Percentiles rank a stretch among this genome's conserved stretches.
Evolutionary conservation across 2,797 vertebrate species (phyloP).

Genomic region (Diglossa cyanea): DNA sequence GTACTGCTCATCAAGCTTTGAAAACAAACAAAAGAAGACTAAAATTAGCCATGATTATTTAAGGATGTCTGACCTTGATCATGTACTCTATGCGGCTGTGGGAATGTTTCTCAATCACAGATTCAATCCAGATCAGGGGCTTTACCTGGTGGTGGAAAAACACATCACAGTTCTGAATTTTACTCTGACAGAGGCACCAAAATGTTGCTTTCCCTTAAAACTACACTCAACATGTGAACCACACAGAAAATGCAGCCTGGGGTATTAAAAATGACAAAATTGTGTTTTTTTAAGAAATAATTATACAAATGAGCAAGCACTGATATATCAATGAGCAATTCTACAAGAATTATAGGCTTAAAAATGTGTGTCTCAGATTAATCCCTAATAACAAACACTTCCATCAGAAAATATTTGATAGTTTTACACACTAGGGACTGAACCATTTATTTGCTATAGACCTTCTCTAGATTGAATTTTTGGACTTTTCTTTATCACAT

Average conservation of each 20-base stretch:
- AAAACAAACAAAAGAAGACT: background rate
- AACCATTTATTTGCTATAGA: background rate
- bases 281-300: background rate
- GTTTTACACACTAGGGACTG: background rate
- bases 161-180: background rate
- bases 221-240: background rate
- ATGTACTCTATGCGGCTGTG: constrained; percentile 99
- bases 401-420: background rate
- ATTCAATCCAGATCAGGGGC: constrained; percentile 98
- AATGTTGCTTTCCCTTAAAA: background rate
- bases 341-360: background rate
- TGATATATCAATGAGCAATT: fast-evolving
- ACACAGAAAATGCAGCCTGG: background rate
- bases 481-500: background rate
- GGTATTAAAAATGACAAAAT: background rate
- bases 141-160: constrained; percentile 82
- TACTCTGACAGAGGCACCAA: background rate
- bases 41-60: background rate
- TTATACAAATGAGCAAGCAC: background rate
- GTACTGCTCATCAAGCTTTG: background rate
- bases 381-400: background rate
- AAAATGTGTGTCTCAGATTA: background rate
- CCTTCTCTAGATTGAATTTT: background rate
- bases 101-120: constrained; percentile 98
- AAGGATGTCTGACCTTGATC: constrained; percentile 86